Percentiles rank a stretch among this genome's conserved stretches.
These are phyloP conservation scores for Strix uralensis DNA, from an alignment of 2,113 vertebrate genomes.

Conservation along the genomic window DNA sequence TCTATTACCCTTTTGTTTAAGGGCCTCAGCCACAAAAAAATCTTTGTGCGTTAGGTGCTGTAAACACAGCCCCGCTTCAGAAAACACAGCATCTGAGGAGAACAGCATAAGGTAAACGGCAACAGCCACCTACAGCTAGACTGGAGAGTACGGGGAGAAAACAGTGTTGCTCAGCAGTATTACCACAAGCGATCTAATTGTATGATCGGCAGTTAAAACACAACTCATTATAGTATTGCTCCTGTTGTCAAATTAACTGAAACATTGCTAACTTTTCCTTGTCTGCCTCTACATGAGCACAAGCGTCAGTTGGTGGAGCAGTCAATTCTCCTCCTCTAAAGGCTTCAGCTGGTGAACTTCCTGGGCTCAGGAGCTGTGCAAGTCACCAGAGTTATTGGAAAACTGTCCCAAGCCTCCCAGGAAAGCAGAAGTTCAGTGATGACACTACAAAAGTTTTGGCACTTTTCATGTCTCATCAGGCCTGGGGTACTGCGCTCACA, in stretches of 20 bases:
- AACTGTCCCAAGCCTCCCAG: neutral
- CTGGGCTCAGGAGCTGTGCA: neutral
- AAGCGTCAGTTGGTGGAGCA: neutral
- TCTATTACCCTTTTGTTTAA: neutral
- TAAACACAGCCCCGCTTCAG: neutral
- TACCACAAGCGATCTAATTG: neutral
- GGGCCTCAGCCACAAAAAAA: neutral
- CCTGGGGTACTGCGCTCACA: fast-evolving
- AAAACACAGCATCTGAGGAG: neutral
- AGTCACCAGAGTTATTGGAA: neutral
- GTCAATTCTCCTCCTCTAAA: neutral
- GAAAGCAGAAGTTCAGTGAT: neutral
- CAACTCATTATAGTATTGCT: neutral
- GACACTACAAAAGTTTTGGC: neutral
- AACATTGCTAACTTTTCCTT: neutral
- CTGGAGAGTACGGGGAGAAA: neutral
- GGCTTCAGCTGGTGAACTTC: neutral
- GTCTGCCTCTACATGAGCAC: neutral
- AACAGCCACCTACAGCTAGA: neutral
- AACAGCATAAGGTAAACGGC: neutral
- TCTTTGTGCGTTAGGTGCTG: neutral
- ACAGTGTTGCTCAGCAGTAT: neutral
- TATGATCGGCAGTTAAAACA: neutral
- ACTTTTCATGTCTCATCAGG: neutral
- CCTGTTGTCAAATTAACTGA: neutral